Conservation (phyloP, 1,140 invertebrate genomes). For the Cecropterus lyciades region DNA sequence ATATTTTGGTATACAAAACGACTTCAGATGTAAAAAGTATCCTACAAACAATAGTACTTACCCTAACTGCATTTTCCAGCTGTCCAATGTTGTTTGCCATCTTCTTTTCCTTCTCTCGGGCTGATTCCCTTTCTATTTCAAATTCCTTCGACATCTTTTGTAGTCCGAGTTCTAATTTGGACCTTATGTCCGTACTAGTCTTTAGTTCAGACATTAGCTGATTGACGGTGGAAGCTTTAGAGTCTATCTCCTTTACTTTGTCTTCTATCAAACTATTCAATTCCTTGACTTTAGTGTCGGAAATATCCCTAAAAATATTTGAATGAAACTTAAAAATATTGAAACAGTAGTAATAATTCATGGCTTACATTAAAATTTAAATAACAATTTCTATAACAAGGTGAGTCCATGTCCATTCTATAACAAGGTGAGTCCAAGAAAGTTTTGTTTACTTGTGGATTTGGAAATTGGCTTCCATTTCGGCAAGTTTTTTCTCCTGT, state of each 20-base stretch:
- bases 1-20: not conserved
- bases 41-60: conserved; percentile 31
- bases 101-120: conserved; percentile 45
- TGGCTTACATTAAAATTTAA: too few relatives aligned
- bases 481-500: conserved; percentile 36
- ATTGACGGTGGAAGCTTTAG: conserved; percentile 47
- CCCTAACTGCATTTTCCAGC: conserved; percentile 45
- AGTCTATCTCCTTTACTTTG: conserved; percentile 53
- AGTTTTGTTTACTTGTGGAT: conserved; percentile 33
- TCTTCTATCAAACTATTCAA: conserved; percentile 34
- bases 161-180: conserved; percentile 47
- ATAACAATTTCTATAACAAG: too few relatives aligned
- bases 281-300: conserved; percentile 37
- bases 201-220: conserved; percentile 60
- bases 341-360: too few relatives aligned
- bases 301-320: conserved; percentile 29
- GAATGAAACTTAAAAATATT: not conserved
- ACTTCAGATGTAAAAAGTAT: too few relatives aligned
- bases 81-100: conserved; percentile 44
- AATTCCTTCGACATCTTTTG: conserved; percentile 49
- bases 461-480: conserved; percentile 40
- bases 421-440: conserved; percentile 1
- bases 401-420: too few relatives aligned
- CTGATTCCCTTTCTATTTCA: conserved; percentile 42
- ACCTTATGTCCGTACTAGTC: conserved; percentile 43